A percentile compares a stretch with the other conserved stretches of the same genome.
Evolutionary conservation across 64 coral and sea anemone genomes (phyloP).

Genomic region (Montipora efflorescens): DNA sequence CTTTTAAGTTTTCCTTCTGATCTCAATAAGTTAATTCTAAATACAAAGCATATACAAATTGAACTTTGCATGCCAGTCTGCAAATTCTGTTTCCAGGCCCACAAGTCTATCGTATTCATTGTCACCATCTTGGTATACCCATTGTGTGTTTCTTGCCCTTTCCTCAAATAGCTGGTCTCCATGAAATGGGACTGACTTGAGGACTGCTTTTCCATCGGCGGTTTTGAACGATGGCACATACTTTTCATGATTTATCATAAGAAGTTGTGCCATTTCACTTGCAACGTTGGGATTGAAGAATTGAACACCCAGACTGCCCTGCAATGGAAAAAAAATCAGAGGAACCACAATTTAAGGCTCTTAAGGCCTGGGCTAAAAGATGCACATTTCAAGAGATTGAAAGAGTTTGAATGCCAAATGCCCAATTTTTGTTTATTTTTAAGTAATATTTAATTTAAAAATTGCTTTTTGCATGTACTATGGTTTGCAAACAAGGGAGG

Average conservation of each 20-base stretch:
- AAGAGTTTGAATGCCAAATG: slow-evolving; percentile 12
- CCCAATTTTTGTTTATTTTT: slow-evolving; percentile 8
- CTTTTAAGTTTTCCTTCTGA: background rate
- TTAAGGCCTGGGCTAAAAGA: slow-evolving; percentile 5
- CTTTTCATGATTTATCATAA: slow-evolving; percentile 46
- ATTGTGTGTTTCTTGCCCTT: background rate
- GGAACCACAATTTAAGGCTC: slow-evolving; percentile 1
- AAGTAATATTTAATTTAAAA: slow-evolving; percentile 23
- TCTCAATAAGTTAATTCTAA: background rate
- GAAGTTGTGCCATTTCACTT: slow-evolving; percentile 54
- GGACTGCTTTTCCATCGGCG: background rate
- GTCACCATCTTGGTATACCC: slow-evolving; percentile 38
- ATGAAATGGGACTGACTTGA: slow-evolving; percentile 19
- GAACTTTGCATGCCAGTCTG: slow-evolving; percentile 61
- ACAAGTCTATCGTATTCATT: slow-evolving; percentile 26
- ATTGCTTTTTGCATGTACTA: slow-evolving; percentile 1
- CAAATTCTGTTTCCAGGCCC: slow-evolving; percentile 24
- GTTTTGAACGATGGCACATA: slow-evolving; percentile 31
- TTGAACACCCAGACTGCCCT: slow-evolving; percentile 24
- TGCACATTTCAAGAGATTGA: slow-evolving; percentile 1
- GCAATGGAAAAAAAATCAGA: background rate
- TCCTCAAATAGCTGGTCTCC: slow-evolving; percentile 39
- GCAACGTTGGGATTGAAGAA: slow-evolving; percentile 58
- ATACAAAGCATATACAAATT: slow-evolving; percentile 46
- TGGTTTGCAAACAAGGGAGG: slow-evolving; percentile 2